Evolutionary conservation across 2,113 vertebrate genomes (phyloP), one percentile per base, ranked within the genome.

Genomic region (Callithrix jacchus): DNA sequence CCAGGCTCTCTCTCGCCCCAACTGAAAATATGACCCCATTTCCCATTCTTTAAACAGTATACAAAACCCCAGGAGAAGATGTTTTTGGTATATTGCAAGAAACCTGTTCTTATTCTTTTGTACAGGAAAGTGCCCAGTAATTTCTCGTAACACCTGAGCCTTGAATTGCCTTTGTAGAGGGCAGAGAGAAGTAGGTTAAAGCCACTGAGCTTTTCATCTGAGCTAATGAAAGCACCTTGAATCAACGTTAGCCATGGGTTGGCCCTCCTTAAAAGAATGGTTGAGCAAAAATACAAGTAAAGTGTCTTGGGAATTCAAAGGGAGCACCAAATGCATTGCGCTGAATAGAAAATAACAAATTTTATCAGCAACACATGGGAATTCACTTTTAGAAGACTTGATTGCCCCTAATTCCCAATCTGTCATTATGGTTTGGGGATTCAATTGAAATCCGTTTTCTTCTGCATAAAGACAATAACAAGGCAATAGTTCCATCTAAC

Each of bases 151-250:
- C 74, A 83, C 45, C 35, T 64, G 80, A 95, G 88, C 40, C 47
- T 79, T 71, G 27, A 2, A 0, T 68, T 49, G 40, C 54, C 68
- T 91, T 88, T 86, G 91, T 73, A 86, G 45, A 58, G 87, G 88
- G 42, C 81, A 56, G 56, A 2, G 17, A 92, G 80, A 97, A 96
- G 73, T 82, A 89, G 94, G 91, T 87, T 94, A 87, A 82, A 27
- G 52, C 92, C 89, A 96, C 45, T 66, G 91, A 96, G 91, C 84
- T 82, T 96, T 82, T 96, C 83, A 87, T 87, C 81, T 92, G 61
- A 77, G 74, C 49, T 87, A 42, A 66, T 76, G 81, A 71, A 94
- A 90, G 92, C 49, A 92, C 85, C 87, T 45, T 45, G 91, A 88
- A 91, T 89, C 88, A 81, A 35, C 58, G 42, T 89, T 64, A 76